Conservation (phyloP, 1,140 invertebrate genomes). For the Hypothenemus hampei region DNA sequence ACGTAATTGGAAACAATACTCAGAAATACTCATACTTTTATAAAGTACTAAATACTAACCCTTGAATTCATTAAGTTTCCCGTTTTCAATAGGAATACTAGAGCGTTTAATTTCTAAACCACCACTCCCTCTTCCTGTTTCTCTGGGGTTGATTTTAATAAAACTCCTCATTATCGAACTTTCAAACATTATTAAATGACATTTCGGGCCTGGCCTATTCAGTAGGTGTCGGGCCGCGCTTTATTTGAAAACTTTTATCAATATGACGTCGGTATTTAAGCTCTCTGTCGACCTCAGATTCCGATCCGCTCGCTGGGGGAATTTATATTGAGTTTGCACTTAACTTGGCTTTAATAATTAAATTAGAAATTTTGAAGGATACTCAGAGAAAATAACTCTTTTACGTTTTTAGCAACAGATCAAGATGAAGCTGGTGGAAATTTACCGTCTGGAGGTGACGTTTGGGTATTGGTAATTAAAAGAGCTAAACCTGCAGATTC, state of each 20-base stretch:
- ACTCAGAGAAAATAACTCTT: not conserved
- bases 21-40: too few relatives aligned
- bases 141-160: not conserved
- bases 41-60: too few relatives aligned
- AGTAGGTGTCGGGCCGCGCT: constrained; percentile 20
- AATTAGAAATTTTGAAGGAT: not conserved
- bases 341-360: too few relatives aligned
- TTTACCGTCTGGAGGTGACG: constrained; percentile 62
- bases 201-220: constrained; percentile 6
- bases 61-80: too few relatives aligned
- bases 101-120: too few relatives aligned
- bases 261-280: constrained; percentile 24
- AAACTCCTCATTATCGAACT: constrained; percentile 1
- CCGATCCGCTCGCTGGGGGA: constrained; percentile 26
- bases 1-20: too few relatives aligned
- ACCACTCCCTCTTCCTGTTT: too few relatives aligned
- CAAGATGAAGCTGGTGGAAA: constrained; percentile 10
- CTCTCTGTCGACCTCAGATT: constrained; percentile 11
- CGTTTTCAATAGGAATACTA: too few relatives aligned
- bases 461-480: constrained; percentile 78
- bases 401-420: constrained; percentile 7
- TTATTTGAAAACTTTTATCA: constrained; percentile 32
- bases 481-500: constrained; percentile 61
- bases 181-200: constrained; percentile 17
- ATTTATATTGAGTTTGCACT: too few relatives aligned